Conservation (phyloP, 2,888 invertebrate species). For the Andrena flavipes region DNA sequence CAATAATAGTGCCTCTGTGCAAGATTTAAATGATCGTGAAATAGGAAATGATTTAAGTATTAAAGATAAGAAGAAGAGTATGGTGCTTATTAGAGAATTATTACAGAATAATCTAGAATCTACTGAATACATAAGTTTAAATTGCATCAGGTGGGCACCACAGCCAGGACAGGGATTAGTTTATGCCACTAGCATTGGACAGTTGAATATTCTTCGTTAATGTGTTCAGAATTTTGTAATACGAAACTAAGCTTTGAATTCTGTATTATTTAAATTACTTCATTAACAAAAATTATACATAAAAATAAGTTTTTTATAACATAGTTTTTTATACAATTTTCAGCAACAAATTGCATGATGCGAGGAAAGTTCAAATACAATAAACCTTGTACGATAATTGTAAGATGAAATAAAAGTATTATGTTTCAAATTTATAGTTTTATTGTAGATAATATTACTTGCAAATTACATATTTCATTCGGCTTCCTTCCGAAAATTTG, state of each 20-base stretch:
- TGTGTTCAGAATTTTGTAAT: slow-evolving; percentile 38
- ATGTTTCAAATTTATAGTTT: slow-evolving; percentile 3
- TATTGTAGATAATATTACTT: not conserved
- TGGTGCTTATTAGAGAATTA: slow-evolving; percentile 88
- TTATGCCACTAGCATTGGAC: slow-evolving; percentile 94
- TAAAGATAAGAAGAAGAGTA: slow-evolving; percentile 77
- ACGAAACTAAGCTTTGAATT: slow-evolving; percentile 32
- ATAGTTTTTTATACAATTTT: slow-evolving; percentile 28
- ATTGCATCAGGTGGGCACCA: slow-evolving; percentile 94
- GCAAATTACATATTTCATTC: not conserved
- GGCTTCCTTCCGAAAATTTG: too few relatives aligned
- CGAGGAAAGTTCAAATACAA: not conserved
- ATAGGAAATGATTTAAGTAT: slow-evolving; percentile 63
- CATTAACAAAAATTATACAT: slow-evolving; percentile 4
- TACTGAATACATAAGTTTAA: slow-evolving; percentile 90
- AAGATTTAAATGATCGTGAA: slow-evolving; percentile 56
- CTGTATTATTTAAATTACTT: slow-evolving; percentile 31
- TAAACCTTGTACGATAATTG: not conserved
- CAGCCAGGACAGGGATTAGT: slow-evolving; percentile 93
- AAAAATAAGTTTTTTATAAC: slow-evolving; percentile 9
- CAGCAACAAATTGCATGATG: slow-evolving; percentile 35
- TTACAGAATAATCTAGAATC: slow-evolving; percentile 88
- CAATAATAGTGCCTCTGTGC: slow-evolving; percentile 29
- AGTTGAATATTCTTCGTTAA: slow-evolving; percentile 88
- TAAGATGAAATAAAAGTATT: not conserved